Conservation (phyloP, 2,797 vertebrate species). For the Uromys caudimaculatus region DNA sequence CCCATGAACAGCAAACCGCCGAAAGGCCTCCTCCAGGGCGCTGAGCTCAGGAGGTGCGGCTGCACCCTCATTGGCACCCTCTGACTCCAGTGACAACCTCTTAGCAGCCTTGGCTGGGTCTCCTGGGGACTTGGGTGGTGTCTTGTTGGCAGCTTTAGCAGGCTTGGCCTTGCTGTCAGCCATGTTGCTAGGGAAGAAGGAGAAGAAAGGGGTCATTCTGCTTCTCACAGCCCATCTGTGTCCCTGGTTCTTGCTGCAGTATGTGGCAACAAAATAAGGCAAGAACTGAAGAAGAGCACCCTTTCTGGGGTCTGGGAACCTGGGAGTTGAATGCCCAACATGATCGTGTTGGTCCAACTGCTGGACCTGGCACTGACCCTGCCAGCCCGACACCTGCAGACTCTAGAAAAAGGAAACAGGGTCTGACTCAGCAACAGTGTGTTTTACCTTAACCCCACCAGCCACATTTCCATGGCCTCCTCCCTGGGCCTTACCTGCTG, state of each 20-base stretch:
- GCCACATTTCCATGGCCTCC: neutral
- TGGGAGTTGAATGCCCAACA: neutral
- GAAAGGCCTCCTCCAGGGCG: conserved; percentile 95
- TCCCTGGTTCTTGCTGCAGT: neutral
- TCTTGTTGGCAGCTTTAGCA: conserved; percentile 89
- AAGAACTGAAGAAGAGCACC: neutral
- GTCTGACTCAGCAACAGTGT: neutral
- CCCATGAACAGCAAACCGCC: conserved; percentile 95
- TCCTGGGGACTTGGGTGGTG: conserved; percentile 89
- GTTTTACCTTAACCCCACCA: no score
- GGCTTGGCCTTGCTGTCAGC: conserved; percentile 93
- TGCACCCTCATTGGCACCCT: conserved; percentile 91
- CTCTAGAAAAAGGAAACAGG: neutral
- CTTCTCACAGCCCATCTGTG: neutral
- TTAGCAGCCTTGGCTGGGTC: conserved; percentile 91
- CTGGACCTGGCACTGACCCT: no score
- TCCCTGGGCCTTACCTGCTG: neutral
- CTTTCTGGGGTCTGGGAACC: neutral
- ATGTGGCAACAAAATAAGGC: neutral
- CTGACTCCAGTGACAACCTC: conserved; percentile 92
- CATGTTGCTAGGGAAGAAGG: conserved; percentile 88
- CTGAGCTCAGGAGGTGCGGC: conserved; percentile 91
- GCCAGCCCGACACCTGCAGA: no score
- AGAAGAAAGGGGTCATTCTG: neutral
- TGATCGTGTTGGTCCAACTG: neutral